Percentiles rank a stretch among this genome's conserved stretches.
Evolutionary conservation across 1,140 invertebrate genomes (phyloP).

Genomic region (Brachionus paranguensis): DNA sequence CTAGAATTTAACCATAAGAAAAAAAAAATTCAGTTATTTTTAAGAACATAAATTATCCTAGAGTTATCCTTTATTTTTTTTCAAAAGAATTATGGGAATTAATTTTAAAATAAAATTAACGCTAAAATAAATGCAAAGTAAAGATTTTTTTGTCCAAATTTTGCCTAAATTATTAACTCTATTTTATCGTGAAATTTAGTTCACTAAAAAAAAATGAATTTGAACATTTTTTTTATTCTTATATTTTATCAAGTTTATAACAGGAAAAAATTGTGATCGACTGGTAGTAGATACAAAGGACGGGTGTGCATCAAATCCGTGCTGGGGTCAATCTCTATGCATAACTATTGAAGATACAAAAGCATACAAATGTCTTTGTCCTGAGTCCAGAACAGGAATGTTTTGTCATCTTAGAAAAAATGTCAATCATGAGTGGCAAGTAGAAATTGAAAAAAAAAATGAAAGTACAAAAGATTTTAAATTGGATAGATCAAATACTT

Average conservation of each 20-base stretch:
- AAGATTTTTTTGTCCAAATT: too few relatives aligned
- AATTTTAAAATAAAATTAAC: too few relatives aligned
- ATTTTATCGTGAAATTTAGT: too few relatives aligned
- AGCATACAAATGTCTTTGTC: neutral
- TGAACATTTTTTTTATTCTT: neutral
- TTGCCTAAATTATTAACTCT: too few relatives aligned
- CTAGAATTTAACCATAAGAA: too few relatives aligned
- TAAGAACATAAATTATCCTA: too few relatives aligned
- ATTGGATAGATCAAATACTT: neutral
- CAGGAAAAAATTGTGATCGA: constrained; percentile 15
- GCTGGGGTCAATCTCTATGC: constrained; percentile 29
- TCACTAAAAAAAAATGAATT: too few relatives aligned
- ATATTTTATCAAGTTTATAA: neutral
- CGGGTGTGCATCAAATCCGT: constrained; percentile 33
- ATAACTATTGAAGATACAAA: constrained; percentile 4
- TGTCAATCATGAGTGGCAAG: neutral
- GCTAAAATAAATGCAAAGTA: too few relatives aligned
- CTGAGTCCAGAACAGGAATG: neutral
- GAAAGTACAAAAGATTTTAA: neutral
- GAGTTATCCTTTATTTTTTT: too few relatives aligned
- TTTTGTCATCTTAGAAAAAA: neutral
- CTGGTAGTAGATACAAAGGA: neutral
- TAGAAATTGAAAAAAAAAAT: neutral
- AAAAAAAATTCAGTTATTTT: too few relatives aligned
- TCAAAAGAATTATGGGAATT: too few relatives aligned